Base-by-base conservation (phyloP, 1,140 invertebrate species). In the Drosophila takahashii region DNA sequence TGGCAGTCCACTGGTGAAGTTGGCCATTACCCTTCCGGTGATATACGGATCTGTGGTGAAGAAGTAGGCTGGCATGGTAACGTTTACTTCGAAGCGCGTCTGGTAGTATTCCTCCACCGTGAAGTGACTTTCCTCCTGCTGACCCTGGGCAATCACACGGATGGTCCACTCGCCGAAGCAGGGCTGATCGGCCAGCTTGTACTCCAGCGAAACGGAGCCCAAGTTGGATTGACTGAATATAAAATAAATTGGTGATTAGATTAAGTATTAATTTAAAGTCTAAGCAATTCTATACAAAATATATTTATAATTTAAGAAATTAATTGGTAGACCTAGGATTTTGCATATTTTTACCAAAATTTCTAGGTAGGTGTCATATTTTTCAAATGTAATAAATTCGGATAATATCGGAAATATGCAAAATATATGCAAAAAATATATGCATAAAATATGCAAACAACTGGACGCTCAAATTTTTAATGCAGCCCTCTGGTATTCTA, bases 41-140 rank as follows among this genome's bases (percentile, higher is more conserved):
- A 99, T 95, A 79, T 94, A 97, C 4, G 93, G 94, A 79, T 98
- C 96, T 13, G 95, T 96, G 67, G 97, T 96, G 86, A 98, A 96
- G 91, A 99, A 96, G 90, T 98, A 98, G 1, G 97, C 96, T 0
- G 97, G 97, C 95, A 98, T 98, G 0, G 97, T 98, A 0, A 99
- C 97, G 92, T 99, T 99, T 0, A 99, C 98, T 93, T 97, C 97
- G 84, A 96, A 98, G 65, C 97, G 93, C 0, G 96, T 97, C 92
- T 98, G 97, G 93, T 98, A 98, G 92, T 98, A 99, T 93, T 99
- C 97, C 92, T 99, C 97, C 0, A 99, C 97, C 4, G 95, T 91
- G 92, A 99, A 98, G 9, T 94, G 94, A 45, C 96, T 95, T 87
- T 97, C 96, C 91, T 98, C 96, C 44, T 96, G 93, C 92, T 98